A percentile compares a stretch with the other conserved stretches of the same genome.
Evolutionary conservation across 1,140 invertebrate species (phyloP).

Genomic region (Harlomillsia oculata): DNA sequence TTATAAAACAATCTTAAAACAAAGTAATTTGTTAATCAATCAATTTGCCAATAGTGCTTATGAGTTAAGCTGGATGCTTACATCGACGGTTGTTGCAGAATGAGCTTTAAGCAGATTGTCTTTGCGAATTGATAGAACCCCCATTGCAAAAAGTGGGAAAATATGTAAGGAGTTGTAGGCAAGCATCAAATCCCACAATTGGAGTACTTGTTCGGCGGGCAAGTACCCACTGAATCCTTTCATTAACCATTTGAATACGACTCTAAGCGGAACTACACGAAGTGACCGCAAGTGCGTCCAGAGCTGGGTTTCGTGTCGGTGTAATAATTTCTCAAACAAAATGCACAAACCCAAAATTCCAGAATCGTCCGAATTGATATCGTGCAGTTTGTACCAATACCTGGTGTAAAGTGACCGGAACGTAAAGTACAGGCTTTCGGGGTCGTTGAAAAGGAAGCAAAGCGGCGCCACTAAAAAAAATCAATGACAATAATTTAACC

Average conservation of each 20-base stretch:
- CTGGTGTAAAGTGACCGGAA: slow-evolving; percentile 83
- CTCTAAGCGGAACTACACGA: slow-evolving; percentile 77
- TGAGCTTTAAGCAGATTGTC: slow-evolving; percentile 84
- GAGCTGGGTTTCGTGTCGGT: slow-evolving; percentile 76
- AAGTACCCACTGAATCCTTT: slow-evolving; percentile 87
- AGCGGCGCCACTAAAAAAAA: slow-evolving; percentile 69
- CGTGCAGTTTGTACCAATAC: slow-evolving; percentile 84
- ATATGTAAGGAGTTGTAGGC: slow-evolving; percentile 86
- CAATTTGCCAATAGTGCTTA: too few relatives aligned
- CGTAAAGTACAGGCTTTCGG: slow-evolving; percentile 73
- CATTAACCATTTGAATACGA: slow-evolving; percentile 94
- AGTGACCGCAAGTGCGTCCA: slow-evolving; percentile 82
- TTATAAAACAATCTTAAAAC: too few relatives aligned
- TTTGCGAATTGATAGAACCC: slow-evolving; percentile 82
- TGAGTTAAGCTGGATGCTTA: too few relatives aligned
- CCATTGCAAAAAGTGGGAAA: slow-evolving; percentile 70
- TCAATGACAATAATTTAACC: background rate
- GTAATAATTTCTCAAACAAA: slow-evolving; percentile 80
- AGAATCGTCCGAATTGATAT: slow-evolving; percentile 79
- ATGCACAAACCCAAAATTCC: slow-evolving; percentile 72
- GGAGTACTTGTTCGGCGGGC: slow-evolving; percentile 78
- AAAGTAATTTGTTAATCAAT: too few relatives aligned
- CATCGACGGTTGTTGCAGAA: slow-evolving; percentile 71
- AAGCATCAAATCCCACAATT: slow-evolving; percentile 83
- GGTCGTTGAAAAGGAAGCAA: slow-evolving; percentile 85